Conservation (phyloP, 2,113 vertebrate genomes). For the Sander vitreus region DNA sequence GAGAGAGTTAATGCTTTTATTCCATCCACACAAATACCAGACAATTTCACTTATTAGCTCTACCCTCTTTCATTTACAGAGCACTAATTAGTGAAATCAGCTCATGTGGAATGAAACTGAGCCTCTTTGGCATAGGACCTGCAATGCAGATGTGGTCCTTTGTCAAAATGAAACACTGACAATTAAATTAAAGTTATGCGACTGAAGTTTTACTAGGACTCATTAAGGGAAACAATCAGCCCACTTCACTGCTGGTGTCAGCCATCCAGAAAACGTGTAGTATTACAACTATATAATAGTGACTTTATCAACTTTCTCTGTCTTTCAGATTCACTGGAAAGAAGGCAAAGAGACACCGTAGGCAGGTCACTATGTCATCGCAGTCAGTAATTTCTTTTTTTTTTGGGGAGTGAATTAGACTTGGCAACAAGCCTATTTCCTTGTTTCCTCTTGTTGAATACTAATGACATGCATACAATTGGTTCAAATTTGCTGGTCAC, state of each 20-base stretch:
- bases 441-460: constrained; percentile 23
- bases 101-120: background rate
- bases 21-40: constrained; percentile 28
- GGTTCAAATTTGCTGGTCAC: constrained; percentile 36
- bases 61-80: constrained; percentile 27
- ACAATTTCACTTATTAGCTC: constrained; percentile 27
- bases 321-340: background rate
- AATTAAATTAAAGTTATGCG: background rate
- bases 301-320: background rate
- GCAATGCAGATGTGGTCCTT: background rate
- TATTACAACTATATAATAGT: background rate
- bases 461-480: constrained; percentile 34
- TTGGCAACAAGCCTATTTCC: background rate
- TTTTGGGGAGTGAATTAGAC: constrained; percentile 1
- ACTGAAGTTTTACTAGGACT: background rate
- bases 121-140: constrained; percentile 23
- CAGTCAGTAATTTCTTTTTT: background rate
- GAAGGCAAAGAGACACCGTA: background rate
- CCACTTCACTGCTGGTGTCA: background rate
- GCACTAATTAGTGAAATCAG: constrained; percentile 41
- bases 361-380: background rate
- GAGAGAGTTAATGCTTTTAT: constrained; percentile 6
- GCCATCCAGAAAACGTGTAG: background rate
- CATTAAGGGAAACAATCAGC: background rate
- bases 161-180: background rate